Evolutionary conservation across 2,797 vertebrate species (phyloP), one percentile per base, ranked within the genome.

Genomic region (Helostoma temminkii): DNA sequence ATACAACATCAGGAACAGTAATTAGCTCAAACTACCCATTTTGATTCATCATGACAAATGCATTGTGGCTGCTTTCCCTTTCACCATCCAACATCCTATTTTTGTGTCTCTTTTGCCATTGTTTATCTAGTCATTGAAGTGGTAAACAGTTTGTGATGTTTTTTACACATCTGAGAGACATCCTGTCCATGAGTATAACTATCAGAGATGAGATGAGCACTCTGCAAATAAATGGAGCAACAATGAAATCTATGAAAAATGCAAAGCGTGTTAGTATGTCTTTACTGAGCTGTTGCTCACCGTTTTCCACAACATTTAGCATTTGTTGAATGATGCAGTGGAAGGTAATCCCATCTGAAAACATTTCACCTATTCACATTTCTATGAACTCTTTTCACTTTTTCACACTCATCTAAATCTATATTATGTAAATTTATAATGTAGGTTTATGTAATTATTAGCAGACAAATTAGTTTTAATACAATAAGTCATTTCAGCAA

Each of bases 401-500:
- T 24, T 71, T 24, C 37, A 47, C 45, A 26, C 30, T 54, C 1
- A 64, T 37, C 9, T 47, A 36, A 56, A 47, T 61, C 22, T 50
- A 9, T 36, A 15, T 65, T 28, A 24, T 65, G 41, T 43, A 22
- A 25, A 81, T 76, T 43, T 26, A 52, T 71, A 11, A 45, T 47
- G 50, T 53, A 34, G n/a, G 34, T 76, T 78, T 74, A 8, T 53
- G 28, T 66, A 80, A 78, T 60, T 69, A 62, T 66, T 39, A 64
- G 43, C 43, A 77, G 65, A 69, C 45, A 76, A 77, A 59, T 58
- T 30, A 74, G 47, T 48, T 75, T 71, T 68, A 77, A 70, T 65
- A 74, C 58, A 76, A 65, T 67, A 48, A 76, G 53, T 76, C 16
- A 53, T 52, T 87, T 81, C 24, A 73, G 84, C 41, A 75, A 83